A percentile compares a stretch with the other conserved stretches of the same genome.
Conservation (phyloP, 2,888 invertebrate species). For the Saturnia pavonia region DNA sequence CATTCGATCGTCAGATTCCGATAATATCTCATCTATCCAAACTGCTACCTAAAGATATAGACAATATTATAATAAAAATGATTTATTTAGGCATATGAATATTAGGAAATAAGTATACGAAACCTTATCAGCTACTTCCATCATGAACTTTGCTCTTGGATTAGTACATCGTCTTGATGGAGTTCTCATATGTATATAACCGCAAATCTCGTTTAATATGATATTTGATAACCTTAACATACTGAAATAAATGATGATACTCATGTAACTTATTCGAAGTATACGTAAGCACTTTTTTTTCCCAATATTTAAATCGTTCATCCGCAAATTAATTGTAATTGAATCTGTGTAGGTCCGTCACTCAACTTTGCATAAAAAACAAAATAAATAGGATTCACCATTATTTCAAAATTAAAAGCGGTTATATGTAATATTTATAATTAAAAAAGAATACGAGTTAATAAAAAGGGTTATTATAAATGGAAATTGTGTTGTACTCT, state of each 20-base stretch:
- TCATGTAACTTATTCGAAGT: too few species aligned
- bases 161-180: slow-evolving; percentile 53
- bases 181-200: slow-evolving; percentile 53
- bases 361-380: too few species aligned
- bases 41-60: slow-evolving; percentile 58
- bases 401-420: too few species aligned
- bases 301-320: too few species aligned
- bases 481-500: not conserved
- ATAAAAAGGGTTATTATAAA: too few species aligned
- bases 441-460: too few species aligned
- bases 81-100: not conserved
- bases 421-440: too few species aligned
- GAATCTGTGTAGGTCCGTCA: too few species aligned
- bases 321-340: too few species aligned
- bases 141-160: slow-evolving; percentile 66
- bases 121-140: slow-evolving; percentile 75
- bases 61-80: not conserved
- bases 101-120: not conserved
- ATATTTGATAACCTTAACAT: slow-evolving; percentile 71
- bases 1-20: slow-evolving; percentile 74
- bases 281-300: too few species aligned
- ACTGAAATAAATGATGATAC: slow-evolving; percentile 38
- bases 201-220: slow-evolving; percentile 60
- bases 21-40: slow-evolving; percentile 73
- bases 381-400: too few species aligned